phyloP scores from a whole-genome alignment of 2,797 vertebrate genomes.

The Artibeus lituratus region DNA sequence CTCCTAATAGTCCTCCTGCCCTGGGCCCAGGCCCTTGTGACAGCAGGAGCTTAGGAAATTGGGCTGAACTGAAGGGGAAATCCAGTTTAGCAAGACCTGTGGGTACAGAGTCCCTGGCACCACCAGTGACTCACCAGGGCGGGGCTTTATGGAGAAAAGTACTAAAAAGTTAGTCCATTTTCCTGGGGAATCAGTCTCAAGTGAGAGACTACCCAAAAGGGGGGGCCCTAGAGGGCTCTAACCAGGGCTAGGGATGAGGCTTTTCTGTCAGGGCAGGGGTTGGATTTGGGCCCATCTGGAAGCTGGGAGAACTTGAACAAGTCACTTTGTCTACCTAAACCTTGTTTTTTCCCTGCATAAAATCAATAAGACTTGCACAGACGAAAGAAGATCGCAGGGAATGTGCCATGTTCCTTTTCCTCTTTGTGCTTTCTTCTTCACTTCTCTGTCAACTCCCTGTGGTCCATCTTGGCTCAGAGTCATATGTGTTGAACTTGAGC shows the following conservation, averaged over 20 bases:
- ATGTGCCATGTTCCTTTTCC: background rate
- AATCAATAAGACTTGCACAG: background rate
- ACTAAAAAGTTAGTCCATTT: background rate
- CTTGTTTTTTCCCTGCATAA: background rate
- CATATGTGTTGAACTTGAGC: background rate
- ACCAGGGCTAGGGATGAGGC: background rate
- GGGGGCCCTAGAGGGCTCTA: background rate
- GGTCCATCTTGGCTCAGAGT: background rate
- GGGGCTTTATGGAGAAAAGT: background rate
- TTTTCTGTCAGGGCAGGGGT: background rate
- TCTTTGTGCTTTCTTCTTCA: background rate
- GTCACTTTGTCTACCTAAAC: background rate
- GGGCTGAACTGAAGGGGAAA: background rate
- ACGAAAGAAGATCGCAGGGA: background rate
- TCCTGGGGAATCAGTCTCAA: background rate
- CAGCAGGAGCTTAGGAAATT: background rate
- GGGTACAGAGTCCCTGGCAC: background rate
- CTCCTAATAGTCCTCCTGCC: background rate
- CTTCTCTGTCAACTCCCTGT: background rate
- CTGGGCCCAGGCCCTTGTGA: background rate
- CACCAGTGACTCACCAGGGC: background rate
- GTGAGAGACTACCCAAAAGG: too few species aligned
- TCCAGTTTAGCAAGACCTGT: conserved; percentile 6
- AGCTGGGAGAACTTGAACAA: background rate
- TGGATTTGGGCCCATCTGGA: background rate